Evolutionary conservation across 2,113 vertebrate genomes (phyloP).

Genomic region (Hippoglossus stenolepis): DNA sequence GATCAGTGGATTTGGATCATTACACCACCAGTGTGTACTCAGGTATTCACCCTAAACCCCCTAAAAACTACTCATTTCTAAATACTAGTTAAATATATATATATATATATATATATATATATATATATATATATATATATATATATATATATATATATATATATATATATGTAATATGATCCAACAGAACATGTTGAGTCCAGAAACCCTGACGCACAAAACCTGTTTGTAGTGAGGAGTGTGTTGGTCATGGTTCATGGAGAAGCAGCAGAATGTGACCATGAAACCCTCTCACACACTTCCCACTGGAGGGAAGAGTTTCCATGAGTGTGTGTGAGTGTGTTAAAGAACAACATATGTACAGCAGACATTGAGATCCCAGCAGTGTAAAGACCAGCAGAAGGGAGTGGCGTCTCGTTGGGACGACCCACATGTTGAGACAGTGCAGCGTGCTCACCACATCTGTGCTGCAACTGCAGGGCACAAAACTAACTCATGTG

Average conservation of each 20-base stretch:
- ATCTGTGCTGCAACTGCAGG: constrained; percentile 36
- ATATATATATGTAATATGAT: constrained; percentile 11
- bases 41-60: neutral
- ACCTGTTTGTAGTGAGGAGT: neutral
- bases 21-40: neutral
- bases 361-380: constrained; percentile 38
- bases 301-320: neutral
- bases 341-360: constrained; percentile 55
- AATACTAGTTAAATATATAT: neutral
- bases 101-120: too few relatives aligned
- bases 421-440: constrained; percentile 18
- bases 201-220: neutral
- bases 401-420: constrained; percentile 37
- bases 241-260: constrained; percentile 29
- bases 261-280: constrained; percentile 14
- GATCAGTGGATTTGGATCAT: neutral
- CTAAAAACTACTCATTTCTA: neutral
- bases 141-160: too few relatives aligned
- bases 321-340: neutral
- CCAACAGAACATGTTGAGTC: neutral
- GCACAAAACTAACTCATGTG: constrained; percentile 22
- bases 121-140: too few relatives aligned
- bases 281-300: constrained; percentile 5
- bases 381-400: constrained; percentile 1
- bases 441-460: constrained; percentile 31